Conservation (phyloP, 23 tunicate genomes). For the Diplosoma virens region DNA sequence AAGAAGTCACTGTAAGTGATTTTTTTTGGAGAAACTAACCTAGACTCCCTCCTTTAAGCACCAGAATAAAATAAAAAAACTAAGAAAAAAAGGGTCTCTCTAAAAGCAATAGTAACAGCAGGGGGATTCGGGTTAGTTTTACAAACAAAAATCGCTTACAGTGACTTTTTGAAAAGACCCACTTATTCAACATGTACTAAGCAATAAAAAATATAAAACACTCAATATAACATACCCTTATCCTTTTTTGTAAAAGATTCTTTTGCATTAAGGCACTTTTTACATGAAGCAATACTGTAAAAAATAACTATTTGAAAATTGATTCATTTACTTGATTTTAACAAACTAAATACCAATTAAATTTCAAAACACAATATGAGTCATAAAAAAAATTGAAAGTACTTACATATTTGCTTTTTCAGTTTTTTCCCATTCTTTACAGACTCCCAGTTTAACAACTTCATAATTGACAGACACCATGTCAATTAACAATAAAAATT, state of each 20-base stretch:
- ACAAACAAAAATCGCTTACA: too few relatives aligned
- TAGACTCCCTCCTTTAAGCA: too few relatives aligned
- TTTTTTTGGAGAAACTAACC: too few relatives aligned
- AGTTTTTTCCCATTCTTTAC: slow-evolving; percentile 78
- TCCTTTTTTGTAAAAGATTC: neutral
- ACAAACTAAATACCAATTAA: neutral
- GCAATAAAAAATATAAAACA: too few relatives aligned
- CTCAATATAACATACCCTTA: slow-evolving; percentile 15
- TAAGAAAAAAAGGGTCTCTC: too few relatives aligned
- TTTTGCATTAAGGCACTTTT: neutral
- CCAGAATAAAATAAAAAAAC: too few relatives aligned
- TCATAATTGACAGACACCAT: slow-evolving; percentile 27
- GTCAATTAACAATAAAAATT: too few relatives aligned
- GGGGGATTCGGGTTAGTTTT: too few relatives aligned
- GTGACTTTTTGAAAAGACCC: too few relatives aligned
- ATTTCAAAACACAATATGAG: neutral
- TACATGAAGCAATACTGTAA: slow-evolving; percentile 38
- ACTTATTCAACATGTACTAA: too few relatives aligned
- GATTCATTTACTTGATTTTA: neutral
- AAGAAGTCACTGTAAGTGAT: too few relatives aligned
- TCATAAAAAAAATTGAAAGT: neutral
- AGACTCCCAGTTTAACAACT: slow-evolving; percentile 67
- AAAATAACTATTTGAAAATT: neutral
- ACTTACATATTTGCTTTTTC: slow-evolving; percentile 82
- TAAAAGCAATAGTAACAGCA: too few relatives aligned